Evolutionary conservation across 2,888 invertebrate genomes (phyloP).

Genomic region (Drosophila nigritarsus): DNA sequence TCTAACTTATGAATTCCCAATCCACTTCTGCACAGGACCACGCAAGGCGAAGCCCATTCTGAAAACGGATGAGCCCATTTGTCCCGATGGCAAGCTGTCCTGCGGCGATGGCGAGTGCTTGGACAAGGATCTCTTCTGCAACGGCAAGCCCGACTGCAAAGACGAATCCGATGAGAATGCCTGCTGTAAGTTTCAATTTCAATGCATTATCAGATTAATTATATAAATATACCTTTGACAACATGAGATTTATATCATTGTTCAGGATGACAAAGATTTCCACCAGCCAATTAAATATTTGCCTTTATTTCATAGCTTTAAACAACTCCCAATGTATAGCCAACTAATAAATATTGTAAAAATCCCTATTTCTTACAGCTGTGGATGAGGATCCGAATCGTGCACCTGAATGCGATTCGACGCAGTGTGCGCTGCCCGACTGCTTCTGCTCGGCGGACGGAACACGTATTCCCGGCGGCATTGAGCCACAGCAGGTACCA

Average conservation of each 20-base stretch:
- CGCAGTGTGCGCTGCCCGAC: slow-evolving; percentile 94
- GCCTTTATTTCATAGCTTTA: not conserved
- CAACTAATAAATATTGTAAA: not conserved
- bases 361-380: slow-evolving; percentile 86
- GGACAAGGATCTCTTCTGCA: slow-evolving; percentile 96
- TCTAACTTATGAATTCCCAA: slow-evolving; percentile 12
- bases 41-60: slow-evolving; percentile 94
- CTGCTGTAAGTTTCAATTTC: slow-evolving; percentile 91
- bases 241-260: not conserved
- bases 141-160: slow-evolving; percentile 96
- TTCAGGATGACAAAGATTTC: not conserved
- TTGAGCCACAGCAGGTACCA: slow-evolving; percentile 94
- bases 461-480: slow-evolving; percentile 93
- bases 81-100: slow-evolving; percentile 94
- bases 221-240: not conserved
- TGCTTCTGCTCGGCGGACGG: slow-evolving; percentile 97
- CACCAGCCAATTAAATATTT: not conserved
- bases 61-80: slow-evolving; percentile 96
- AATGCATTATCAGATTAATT: not conserved
- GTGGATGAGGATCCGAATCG: slow-evolving; percentile 96
- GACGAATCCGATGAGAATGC: slow-evolving; percentile 98
- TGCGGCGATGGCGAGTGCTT: slow-evolving; percentile 97
- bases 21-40: slow-evolving; percentile 88
- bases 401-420: slow-evolving; percentile 95
- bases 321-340: not conserved